These are phyloP conservation scores for Molossus molossus DNA, from an alignment of 2,797 vertebrate species.

Conservation along the genomic window DNA sequence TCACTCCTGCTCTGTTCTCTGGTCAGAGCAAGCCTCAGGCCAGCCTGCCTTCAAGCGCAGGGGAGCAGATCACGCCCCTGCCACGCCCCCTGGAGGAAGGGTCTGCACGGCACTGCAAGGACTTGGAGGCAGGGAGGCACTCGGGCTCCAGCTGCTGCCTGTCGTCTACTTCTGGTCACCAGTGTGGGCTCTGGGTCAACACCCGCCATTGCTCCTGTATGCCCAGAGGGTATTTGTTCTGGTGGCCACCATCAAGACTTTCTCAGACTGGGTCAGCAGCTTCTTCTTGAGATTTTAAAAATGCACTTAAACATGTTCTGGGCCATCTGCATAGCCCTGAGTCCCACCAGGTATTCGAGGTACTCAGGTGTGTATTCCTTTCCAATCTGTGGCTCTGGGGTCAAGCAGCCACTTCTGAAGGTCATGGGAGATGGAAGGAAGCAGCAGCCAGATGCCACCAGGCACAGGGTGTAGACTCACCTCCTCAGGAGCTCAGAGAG, in stretches of 20 bases:
- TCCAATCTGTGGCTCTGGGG: not conserved
- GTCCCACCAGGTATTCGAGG: not conserved
- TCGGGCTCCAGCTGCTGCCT: not conserved
- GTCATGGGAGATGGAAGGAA: not conserved
- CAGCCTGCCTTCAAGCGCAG: not conserved
- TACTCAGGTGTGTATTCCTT: not conserved
- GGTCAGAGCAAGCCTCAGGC: not conserved
- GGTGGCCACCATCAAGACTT: too few relatives aligned
- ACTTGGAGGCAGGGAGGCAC: not conserved
- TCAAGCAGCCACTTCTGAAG: not conserved
- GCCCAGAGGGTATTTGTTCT: not conserved
- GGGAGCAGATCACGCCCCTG: not conserved
- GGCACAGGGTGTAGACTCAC: accelerated
- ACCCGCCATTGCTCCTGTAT: not conserved
- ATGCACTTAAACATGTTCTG: not conserved
- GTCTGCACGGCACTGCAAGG: not conserved
- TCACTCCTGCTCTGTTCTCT: not conserved
- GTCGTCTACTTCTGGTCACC: not conserved
- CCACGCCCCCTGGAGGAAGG: not conserved
- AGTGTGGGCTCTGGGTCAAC: not conserved
- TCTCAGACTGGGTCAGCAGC: not conserved
- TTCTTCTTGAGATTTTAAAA: not conserved
- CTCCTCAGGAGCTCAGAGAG: not conserved
- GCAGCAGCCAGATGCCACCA: not conserved
- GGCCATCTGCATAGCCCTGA: not conserved